Conservation (phyloP, 1,140 invertebrate genomes). For the Saccostrea glomerata region DNA sequence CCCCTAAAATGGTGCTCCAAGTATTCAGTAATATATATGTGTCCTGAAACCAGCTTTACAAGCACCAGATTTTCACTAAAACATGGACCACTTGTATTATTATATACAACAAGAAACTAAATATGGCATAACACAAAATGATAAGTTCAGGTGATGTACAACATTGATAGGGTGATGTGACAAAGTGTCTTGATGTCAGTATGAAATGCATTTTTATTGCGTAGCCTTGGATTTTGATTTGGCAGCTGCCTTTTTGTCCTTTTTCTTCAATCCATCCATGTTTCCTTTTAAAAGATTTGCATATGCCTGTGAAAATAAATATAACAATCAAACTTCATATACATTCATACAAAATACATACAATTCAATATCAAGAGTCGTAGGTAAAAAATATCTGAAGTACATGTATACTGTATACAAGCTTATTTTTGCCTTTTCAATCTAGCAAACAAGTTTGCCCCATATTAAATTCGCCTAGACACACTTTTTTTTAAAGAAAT, state of each 20-base stretch:
- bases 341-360: background rate
- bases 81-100: too few relatives aligned
- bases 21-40: too few relatives aligned
- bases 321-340: background rate
- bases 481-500: too few relatives aligned
- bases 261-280: constrained; percentile 91
- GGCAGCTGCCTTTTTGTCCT: constrained; percentile 84
- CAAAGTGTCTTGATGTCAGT: background rate
- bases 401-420: background rate
- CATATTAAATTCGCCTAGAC: too few relatives aligned
- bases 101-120: too few relatives aligned
- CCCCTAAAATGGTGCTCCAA: too few relatives aligned
- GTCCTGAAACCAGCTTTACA: too few relatives aligned
- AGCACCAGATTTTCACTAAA: too few relatives aligned
- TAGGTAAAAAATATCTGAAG: background rate
- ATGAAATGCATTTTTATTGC: constrained; percentile 43
- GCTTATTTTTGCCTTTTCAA: background rate
- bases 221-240: constrained; percentile 84
- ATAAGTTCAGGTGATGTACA: too few relatives aligned
- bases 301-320: constrained; percentile 82
- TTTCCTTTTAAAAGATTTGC: constrained; percentile 90
- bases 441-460: too few relatives aligned
- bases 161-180: background rate
- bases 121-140: too few relatives aligned
- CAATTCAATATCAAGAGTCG: background rate